Evolutionary conservation across 2,888 invertebrate genomes (phyloP).

Genomic region (Ectropis crepuscularia): DNA sequence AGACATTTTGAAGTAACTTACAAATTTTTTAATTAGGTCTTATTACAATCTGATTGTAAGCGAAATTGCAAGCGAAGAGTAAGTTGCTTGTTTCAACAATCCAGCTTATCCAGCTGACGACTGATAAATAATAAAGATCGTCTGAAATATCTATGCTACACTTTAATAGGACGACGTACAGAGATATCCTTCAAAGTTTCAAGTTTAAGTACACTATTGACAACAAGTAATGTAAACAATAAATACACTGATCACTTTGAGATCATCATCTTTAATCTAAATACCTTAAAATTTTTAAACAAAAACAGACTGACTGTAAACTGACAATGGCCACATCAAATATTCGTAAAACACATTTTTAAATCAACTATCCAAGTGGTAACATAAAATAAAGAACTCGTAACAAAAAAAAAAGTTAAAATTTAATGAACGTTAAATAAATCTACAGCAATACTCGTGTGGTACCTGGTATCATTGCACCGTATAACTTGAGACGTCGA

Average conservation of each 20-base stretch:
- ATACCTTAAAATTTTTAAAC: constrained; percentile 71
- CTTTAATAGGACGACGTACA: constrained; percentile 34
- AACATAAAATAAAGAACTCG: constrained; percentile 70
- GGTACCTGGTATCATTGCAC: constrained; percentile 37
- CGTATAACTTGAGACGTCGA: constrained; percentile 25
- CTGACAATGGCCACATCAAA: constrained; percentile 76
- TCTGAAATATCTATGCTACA: constrained; percentile 40
- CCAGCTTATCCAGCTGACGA: too few relatives aligned
- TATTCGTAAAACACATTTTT: constrained; percentile 52
- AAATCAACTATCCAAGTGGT: constrained; percentile 67
- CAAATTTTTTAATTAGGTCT: too few relatives aligned
- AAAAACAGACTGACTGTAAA: constrained; percentile 59
- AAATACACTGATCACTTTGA: constrained; percentile 84
- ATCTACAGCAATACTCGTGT: constrained; percentile 41
- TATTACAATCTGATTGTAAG: too few relatives aligned
- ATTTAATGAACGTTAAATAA: constrained; percentile 48
- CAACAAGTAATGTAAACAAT: constrained; percentile 75
- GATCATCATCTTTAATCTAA: constrained; percentile 79
- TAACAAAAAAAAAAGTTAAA: constrained; percentile 57
- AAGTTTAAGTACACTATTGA: constrained; percentile 81
- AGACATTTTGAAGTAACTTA: too few relatives aligned
- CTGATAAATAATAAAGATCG: not conserved
- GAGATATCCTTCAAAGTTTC: constrained; percentile 54
- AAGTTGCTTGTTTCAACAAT: too few relatives aligned
- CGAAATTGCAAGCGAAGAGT: too few relatives aligned